phyloP scores from a whole-genome alignment of 2,888 invertebrate genomes.

The Meandrusa payeni region DNA sequence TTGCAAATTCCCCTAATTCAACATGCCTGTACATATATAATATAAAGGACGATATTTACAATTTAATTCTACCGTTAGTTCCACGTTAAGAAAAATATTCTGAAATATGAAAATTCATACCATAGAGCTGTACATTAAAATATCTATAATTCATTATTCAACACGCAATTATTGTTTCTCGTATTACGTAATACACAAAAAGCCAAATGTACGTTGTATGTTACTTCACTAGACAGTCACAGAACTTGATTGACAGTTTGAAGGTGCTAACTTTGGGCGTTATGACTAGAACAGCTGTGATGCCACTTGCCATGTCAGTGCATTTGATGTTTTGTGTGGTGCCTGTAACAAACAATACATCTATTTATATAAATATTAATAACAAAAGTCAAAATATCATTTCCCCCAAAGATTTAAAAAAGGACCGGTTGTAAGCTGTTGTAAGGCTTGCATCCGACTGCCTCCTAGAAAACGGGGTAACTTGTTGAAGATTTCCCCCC shows the following conservation, averaged over 20 bases:
- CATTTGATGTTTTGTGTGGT: slow-evolving; percentile 1
- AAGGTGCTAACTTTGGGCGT: slow-evolving; percentile 30
- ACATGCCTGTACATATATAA: slow-evolving; percentile 46
- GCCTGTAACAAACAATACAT: slow-evolving; percentile 16
- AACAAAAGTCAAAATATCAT: no score
- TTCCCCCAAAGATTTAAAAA: no score
- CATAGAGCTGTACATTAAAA: slow-evolving; percentile 48
- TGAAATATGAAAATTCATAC: slow-evolving; percentile 43
- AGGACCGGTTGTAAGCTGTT: no score
- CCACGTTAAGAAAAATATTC: slow-evolving; percentile 54
- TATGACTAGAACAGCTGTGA: slow-evolving; percentile 34
- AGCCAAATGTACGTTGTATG: slow-evolving; percentile 18
- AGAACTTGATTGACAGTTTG: slow-evolving; percentile 2
- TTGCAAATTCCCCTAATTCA: slow-evolving; percentile 31
- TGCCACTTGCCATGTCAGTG: slow-evolving; percentile 9
- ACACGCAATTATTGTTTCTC: slow-evolving; percentile 16
- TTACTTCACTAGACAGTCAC: slow-evolving; percentile 1
- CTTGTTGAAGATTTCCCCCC: no score
- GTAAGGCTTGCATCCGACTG: no score
- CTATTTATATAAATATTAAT: background rate
- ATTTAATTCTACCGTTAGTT: slow-evolving; percentile 37
- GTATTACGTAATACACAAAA: slow-evolving; percentile 38
- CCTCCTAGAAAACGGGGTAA: no score
- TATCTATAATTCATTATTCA: slow-evolving; percentile 31
- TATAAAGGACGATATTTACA: slow-evolving; percentile 50